Evolutionary conservation across 2,888 invertebrate species (phyloP), one percentile per base, ranked within the genome.

Genomic region (Cartodere bifasciata): DNA sequence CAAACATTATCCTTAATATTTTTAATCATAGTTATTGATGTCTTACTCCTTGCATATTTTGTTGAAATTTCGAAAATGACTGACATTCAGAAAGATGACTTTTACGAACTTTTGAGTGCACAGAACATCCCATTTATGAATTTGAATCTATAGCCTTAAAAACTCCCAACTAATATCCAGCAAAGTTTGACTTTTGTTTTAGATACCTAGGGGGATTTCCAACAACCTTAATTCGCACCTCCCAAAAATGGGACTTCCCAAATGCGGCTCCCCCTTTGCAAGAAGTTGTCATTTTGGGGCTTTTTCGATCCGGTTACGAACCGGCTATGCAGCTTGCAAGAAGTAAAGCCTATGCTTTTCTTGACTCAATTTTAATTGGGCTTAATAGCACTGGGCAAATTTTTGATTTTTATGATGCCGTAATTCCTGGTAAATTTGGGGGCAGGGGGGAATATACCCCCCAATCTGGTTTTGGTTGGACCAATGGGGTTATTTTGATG

Each of bases 211-310:
- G 81, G 2, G 82, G 83, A 3, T 65, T 80, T 13, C 83, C 83
- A 0, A 59, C 74, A 0, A 81, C 82, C 1, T 45, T 80, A 15
- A 58, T 63, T 17, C 58, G 65, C 13, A 72, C 73, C 4, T 75
- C 75, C 1, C 74, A 82, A 53, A 78, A 84, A 51, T 80, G 84
- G 84, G 83, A 84, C 53, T 76, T 72, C n/a, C 81, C 85, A 0
- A 86, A 87, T 50, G 83, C 81, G 0, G 88, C 87, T 87, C 78
- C 87, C 1, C 87, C 87, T 3, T 64, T 83, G 20, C 78, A 85
- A 39, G 78, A 80, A 46, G 68, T 84, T 28, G 62, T 81, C 1
- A 70, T 86, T 1, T 68, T 74, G 47, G 76, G 77, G 3, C 56
- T 85, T 35, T 66, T 72, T 32, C 65, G 69, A 17, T 67, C 75